A percentile compares a stretch with the other conserved stretches of the same genome.
Evolutionary conservation across 2,797 vertebrate species (phyloP).

Genomic region (Otolemur crassicaudatus): DNA sequence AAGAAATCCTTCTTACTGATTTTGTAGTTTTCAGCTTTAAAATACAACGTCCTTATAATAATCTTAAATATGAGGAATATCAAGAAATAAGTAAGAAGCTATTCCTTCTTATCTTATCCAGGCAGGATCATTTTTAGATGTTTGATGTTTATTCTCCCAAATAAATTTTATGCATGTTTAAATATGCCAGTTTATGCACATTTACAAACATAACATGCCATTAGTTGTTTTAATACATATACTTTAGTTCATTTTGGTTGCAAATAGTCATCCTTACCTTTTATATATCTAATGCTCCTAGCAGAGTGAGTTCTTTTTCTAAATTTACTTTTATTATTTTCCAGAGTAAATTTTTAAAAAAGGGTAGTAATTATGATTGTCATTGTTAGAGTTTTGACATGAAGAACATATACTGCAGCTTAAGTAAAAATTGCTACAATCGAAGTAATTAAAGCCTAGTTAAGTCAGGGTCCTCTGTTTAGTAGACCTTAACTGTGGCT

Average conservation of each 20-base stretch:
- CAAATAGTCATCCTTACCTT: not conserved
- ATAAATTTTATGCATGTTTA: not conserved
- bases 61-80: not conserved
- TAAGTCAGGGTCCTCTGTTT: not conserved
- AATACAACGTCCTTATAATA: not conserved
- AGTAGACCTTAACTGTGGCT: not conserved
- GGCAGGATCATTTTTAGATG: not conserved
- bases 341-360: not conserved
- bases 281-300: not conserved
- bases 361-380: not conserved
- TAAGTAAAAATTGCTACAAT: not conserved
- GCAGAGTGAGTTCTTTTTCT: not conserved
- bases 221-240: not conserved
- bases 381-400: not conserved
- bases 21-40: conserved; percentile 21
- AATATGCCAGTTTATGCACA: not conserved
- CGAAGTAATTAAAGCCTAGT: not conserved
- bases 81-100: not conserved
- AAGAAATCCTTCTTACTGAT: conserved; percentile 26
- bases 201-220: not conserved
- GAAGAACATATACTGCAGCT: not conserved
- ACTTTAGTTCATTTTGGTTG: not conserved
- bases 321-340: no score
- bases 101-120: not conserved
- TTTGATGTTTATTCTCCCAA: not conserved